Evolutionary conservation across 2,797 vertebrate species (phyloP).

Genomic region (Ataeniobius toweri): DNA sequence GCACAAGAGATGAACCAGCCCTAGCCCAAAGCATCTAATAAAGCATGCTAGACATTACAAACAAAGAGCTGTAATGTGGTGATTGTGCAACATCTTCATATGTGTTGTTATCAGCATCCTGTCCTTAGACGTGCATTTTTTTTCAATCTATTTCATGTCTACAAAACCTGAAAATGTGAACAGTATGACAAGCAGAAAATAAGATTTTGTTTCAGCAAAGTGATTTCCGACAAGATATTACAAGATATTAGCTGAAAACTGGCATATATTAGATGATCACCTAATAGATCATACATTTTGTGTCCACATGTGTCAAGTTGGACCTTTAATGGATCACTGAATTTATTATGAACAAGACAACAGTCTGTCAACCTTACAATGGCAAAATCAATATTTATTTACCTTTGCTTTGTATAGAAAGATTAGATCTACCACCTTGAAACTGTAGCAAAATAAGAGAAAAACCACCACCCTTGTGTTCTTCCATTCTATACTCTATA

Average conservation of each 20-base stretch:
- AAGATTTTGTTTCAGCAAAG: not conserved
- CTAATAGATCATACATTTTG: not conserved
- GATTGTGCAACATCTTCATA: too few species aligned
- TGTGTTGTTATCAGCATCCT: too few species aligned
- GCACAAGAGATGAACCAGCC: too few species aligned
- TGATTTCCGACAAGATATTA: not conserved
- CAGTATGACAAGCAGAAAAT: not conserved
- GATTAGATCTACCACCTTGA: constrained; percentile 7
- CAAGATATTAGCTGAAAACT: not conserved
- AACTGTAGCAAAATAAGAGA: constrained; percentile 3
- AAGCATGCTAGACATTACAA: too few species aligned
- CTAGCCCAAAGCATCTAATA: too few species aligned
- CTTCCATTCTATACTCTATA: constrained; percentile 28
- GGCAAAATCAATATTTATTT: constrained; percentile 17
- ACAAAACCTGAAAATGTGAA: too few species aligned
- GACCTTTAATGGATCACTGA: too few species aligned
- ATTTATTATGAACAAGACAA: too few species aligned
- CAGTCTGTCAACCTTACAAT: not conserved
- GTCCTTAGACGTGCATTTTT: too few species aligned
- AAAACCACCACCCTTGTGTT: constrained; percentile 27
- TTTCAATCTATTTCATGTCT: too few species aligned
- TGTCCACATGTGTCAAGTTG: too few species aligned
- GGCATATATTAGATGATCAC: not conserved
- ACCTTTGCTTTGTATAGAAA: constrained; percentile 11
- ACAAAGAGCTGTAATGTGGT: too few species aligned